Evolutionary conservation across 2,797 vertebrate genomes (phyloP).

Genomic region (Sebastiscus tertius): DNA sequence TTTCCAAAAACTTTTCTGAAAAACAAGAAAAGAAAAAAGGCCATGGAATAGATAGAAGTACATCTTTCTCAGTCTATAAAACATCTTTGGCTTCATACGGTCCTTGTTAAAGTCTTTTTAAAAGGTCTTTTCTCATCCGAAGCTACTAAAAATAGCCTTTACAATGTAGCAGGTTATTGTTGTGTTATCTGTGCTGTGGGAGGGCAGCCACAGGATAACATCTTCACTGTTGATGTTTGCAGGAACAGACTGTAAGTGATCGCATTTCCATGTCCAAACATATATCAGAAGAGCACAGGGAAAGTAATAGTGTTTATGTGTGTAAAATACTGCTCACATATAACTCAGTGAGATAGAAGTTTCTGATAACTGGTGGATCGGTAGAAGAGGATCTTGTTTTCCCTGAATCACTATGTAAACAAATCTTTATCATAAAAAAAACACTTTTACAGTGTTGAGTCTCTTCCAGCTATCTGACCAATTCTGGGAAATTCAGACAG

Average conservation of each 20-base stretch:
- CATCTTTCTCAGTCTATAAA: neutral
- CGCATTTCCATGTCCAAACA: conserved; percentile 11
- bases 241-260: conserved; percentile 11
- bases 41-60: neutral
- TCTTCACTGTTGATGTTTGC: conserved; percentile 53
- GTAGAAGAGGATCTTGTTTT: neutral
- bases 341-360: neutral
- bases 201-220: conserved; percentile 27
- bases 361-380: neutral
- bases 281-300: neutral
- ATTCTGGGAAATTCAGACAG: neutral
- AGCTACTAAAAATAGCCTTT: neutral
- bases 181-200: conserved; percentile 15
- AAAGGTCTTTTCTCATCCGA: neutral
- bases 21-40: neutral
- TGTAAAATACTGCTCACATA: neutral
- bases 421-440: neutral
- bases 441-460: neutral
- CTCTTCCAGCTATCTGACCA: neutral
- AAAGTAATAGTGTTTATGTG: conserved; percentile 17
- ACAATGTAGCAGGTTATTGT: conserved; percentile 24
- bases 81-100: neutral
- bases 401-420: neutral
- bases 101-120: conserved; percentile 4
- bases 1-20: neutral